Evolutionary conservation across 2,113 vertebrate genomes (phyloP).

Genomic region (Theristicus caerulescens): DNA sequence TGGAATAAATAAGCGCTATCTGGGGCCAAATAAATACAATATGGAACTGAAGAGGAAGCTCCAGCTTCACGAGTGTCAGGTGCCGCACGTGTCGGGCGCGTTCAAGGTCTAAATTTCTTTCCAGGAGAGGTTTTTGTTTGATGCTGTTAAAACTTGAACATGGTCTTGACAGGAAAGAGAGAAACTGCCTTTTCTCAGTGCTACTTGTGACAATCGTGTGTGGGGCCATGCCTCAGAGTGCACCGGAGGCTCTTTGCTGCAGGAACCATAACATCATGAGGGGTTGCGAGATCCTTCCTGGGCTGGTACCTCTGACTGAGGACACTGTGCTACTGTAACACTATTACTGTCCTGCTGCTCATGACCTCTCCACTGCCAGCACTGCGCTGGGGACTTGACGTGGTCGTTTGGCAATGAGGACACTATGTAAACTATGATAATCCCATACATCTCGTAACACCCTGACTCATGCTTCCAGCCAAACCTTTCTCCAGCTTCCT

Average conservation of each 20-base stretch:
- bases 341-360: neutral
- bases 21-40: neutral
- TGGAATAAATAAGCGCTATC: neutral
- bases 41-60: neutral
- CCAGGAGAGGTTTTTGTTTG: neutral
- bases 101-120: neutral
- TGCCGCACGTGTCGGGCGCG: neutral
- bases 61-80: neutral
- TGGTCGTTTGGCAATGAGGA: neutral
- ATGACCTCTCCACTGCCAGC: neutral
- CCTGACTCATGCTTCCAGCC: neutral
- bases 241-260: neutral
- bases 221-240: rapidly evolving
- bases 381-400: rapidly evolving
- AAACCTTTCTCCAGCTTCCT: neutral
- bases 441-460: neutral
- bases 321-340: neutral
- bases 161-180: neutral
- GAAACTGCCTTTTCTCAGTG: neutral
- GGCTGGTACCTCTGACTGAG: neutral
- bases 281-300: neutral
- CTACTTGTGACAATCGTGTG: rapidly evolving
- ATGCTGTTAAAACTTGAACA: neutral
- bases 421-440: conserved; percentile 26
- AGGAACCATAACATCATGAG: rapidly evolving